Evolutionary conservation across 2,113 vertebrate genomes (phyloP), one percentile per base, ranked within the genome.

Genomic region (Serinus canaria): DNA sequence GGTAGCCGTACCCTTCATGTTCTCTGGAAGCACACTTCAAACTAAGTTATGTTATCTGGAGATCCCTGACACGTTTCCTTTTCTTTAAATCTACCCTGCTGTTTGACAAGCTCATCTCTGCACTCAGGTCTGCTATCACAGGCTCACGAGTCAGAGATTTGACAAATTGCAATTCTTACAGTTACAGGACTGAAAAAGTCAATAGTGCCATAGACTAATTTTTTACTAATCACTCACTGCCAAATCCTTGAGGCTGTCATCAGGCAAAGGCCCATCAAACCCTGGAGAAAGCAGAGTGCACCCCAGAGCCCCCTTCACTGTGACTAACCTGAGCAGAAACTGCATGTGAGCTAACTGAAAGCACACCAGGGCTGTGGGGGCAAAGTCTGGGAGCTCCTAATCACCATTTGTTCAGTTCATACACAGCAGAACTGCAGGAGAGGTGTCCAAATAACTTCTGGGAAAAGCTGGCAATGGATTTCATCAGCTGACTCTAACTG

Each of bases 381-480:
- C 72, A 86, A 91, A 93, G 87, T 83, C 92, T 91, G 79, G 75
- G 77, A 91, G 63, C 82, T 91, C 43, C 72, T 84, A 31, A 73
- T 67, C 72, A 37, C 55, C 52, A 6, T 64, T 75, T 77, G 43
- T 27, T 63, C 58, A 44, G 68, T 16, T 70, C 59, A 50, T 55
- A 30, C 37, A 70, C 5, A 86, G 64, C 58, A 74, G 52, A 78
- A 43, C 15, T 50, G 21, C 49, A 76, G 49, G 46, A 63, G 49
- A 47, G 27, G 47, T 52, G 47, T 44, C 64, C n/a, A 50, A 59
- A 83, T 58, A 43, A 84, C 52, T 33, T 13, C 30, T 78, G 66
- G 85, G 35, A 33, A 92, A 79, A 77, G n/a, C 55, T 83, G 84
- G 46, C 84, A 90, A 50, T 39, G 62, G 43, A 79, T 70, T 95